phyloP scores from a whole-genome alignment of 2,113 vertebrate genomes.

The Megaceryle torquata region DNA sequence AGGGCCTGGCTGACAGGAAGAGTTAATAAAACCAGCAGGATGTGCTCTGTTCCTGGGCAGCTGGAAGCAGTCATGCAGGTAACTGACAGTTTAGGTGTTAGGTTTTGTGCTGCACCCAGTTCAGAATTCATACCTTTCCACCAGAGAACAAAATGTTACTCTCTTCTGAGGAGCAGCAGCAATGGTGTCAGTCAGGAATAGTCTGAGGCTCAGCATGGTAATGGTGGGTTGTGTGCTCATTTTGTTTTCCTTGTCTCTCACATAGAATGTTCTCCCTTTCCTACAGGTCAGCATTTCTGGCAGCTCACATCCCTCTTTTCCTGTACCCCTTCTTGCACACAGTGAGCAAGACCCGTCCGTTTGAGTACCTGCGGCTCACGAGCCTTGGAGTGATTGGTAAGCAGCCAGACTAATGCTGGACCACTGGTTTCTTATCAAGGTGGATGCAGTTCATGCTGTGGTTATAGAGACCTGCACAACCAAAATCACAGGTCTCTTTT shows the following conservation, averaged over 20 bases:
- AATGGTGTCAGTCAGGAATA: neutral
- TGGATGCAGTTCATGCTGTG: neutral
- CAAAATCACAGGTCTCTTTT: neutral
- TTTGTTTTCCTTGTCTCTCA: neutral
- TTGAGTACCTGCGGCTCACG: constrained; percentile 95
- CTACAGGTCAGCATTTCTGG: constrained; percentile 92
- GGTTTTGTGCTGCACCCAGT: neutral
- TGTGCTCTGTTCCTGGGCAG: neutral
- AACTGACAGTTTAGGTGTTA: neutral
- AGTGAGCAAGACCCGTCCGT: constrained; percentile 95
- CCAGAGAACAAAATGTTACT: neutral
- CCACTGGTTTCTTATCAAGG: neutral
- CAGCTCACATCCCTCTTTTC: constrained; percentile 96
- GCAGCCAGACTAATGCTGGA: neutral
- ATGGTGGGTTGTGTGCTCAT: neutral
- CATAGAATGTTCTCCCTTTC: neutral
- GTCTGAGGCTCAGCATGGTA: neutral
- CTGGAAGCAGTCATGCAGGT: neutral
- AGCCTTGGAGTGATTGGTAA: constrained; percentile 97
- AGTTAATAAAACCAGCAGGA: neutral
- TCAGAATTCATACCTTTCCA: neutral
- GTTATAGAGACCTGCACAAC: neutral
- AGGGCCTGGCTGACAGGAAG: neutral
- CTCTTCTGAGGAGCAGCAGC: neutral
- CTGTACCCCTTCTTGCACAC: constrained; percentile 97